A percentile compares a stretch with the other conserved stretches of the same genome.
These are phyloP conservation scores for Araneus ventricosus DNA, from an alignment of 1,140 invertebrate genomes.

Conservation along the genomic window DNA sequence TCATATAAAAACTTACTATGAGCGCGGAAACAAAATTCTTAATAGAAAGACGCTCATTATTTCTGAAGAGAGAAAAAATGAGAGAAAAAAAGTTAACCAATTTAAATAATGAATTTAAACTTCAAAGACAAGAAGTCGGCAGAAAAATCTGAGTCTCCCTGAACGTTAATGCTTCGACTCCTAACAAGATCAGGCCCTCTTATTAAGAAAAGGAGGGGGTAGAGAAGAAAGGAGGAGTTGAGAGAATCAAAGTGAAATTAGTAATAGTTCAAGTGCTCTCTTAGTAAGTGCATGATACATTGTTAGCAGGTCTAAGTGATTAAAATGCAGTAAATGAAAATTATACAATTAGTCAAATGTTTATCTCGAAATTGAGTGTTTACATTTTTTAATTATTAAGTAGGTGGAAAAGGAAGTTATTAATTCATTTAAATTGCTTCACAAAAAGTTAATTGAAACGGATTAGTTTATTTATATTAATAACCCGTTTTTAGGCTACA, in stretches of 20 bases:
- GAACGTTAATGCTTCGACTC: background rate
- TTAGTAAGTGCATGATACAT: background rate
- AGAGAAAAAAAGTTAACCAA: slow-evolving; percentile 5
- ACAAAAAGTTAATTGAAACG: no score
- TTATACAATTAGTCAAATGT: background rate
- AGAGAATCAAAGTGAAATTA: background rate
- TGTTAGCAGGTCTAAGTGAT: background rate
- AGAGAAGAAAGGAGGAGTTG: background rate
- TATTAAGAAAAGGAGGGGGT: background rate
- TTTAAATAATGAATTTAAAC: slow-evolving; percentile 41
- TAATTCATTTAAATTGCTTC: no score
- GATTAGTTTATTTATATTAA: no score
- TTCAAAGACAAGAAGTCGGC: background rate
- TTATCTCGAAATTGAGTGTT: background rate
- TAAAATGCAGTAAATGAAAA: background rate
- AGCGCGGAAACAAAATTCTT: background rate
- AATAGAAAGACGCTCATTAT: background rate
- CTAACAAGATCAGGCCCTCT: background rate
- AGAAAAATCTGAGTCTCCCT: background rate
- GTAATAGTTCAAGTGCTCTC: background rate
- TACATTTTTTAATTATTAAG: no score
- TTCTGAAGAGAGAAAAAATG: background rate
- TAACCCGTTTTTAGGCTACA: no score
- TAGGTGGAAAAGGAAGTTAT: no score
- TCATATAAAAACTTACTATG: background rate